A percentile compares a stretch with the other conserved stretches of the same genome.
phyloP scores from a whole-genome alignment of 2,797 vertebrate genomes.

The Garrulus glandarius region DNA sequence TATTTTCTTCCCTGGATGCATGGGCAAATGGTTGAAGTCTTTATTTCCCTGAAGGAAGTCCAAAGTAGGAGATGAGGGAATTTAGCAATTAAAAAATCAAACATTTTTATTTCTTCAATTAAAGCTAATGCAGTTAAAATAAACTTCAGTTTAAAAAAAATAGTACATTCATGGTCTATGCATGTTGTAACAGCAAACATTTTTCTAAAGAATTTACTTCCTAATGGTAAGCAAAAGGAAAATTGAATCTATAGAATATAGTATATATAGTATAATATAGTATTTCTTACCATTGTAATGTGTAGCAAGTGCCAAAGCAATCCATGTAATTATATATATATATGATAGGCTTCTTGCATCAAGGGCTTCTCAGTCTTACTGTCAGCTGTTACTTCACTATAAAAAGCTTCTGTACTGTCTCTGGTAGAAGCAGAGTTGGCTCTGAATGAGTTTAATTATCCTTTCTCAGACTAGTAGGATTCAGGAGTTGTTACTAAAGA shows the following conservation, averaged over 20 bases:
- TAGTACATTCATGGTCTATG: background rate
- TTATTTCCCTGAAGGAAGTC: background rate
- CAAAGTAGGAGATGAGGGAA: background rate
- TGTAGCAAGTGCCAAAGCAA: background rate
- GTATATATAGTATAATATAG: background rate
- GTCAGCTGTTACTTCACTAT: background rate
- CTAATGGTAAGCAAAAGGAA: background rate
- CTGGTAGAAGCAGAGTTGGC: background rate
- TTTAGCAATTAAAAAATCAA: background rate
- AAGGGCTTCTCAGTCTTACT: background rate
- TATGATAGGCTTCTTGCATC: background rate
- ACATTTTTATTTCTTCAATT: background rate
- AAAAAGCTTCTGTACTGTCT: background rate
- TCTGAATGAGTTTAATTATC: slow-evolving; percentile 31
- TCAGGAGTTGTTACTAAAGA: slow-evolving; percentile 24
- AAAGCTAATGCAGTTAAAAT: background rate
- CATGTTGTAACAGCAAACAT: background rate
- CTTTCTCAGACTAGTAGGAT: background rate
- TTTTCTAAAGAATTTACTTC: background rate
- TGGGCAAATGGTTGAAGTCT: background rate
- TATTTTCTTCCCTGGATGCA: background rate
- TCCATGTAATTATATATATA: background rate
- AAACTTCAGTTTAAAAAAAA: background rate
- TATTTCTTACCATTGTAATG: background rate
- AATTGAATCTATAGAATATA: background rate